These are phyloP conservation scores for Sebastes schlegelii DNA, from an alignment of 2,113 vertebrate species.

Conservation along the genomic window DNA sequence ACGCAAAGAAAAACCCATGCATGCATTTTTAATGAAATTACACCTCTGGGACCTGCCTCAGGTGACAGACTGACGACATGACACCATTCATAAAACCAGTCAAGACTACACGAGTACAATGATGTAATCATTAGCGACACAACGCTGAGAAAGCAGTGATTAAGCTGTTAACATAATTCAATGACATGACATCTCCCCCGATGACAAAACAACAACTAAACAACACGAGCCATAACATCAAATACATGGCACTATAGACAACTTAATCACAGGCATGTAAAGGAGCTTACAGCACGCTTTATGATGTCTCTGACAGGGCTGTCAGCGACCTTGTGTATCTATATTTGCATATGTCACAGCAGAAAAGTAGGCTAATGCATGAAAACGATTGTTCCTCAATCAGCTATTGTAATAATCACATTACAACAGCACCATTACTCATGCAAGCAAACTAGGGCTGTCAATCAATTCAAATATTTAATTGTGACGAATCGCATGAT, in stretches of 20 bases:
- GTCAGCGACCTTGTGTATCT: not conserved
- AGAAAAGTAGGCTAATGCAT: too few species aligned
- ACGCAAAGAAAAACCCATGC: not conserved
- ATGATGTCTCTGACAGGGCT: not conserved
- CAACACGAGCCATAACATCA: slow-evolving; percentile 1
- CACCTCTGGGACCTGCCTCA: slow-evolving; percentile 14
- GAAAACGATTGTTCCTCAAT: too few species aligned
- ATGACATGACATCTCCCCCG: slow-evolving; percentile 20
- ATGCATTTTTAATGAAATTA: slow-evolving; percentile 9
- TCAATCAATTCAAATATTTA: too few species aligned
- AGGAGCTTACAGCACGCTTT: not conserved
- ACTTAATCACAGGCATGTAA: slow-evolving; percentile 16
- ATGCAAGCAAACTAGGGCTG: too few species aligned
- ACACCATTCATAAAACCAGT: not conserved
- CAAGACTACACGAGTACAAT: not conserved
- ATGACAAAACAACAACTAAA: not conserved
- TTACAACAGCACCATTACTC: too few species aligned
- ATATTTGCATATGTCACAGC: too few species aligned
- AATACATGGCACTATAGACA: slow-evolving; percentile 4
- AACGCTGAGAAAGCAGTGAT: slow-evolving; percentile 39
- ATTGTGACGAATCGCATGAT: too few species aligned
- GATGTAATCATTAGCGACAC: slow-evolving; percentile 12
- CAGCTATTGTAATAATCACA: too few species aligned
- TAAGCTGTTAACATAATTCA: slow-evolving; percentile 30
- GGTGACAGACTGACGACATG: slow-evolving; percentile 1